Evolutionary conservation across 1,140 invertebrate species (phyloP).

Genomic region (Orussus abietinus): DNA sequence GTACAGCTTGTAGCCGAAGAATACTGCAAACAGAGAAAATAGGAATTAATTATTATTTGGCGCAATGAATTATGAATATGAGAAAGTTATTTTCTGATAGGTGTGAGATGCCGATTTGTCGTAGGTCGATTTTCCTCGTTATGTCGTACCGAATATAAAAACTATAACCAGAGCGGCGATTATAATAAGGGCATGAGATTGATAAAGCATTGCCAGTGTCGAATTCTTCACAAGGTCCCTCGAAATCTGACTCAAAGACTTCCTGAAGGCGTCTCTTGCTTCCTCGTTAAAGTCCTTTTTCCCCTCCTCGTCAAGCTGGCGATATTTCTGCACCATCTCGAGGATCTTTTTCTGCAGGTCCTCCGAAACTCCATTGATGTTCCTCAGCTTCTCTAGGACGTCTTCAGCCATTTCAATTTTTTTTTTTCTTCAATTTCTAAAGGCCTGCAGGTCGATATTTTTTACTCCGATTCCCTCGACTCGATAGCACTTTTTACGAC

Average conservation of each 20-base stretch:
- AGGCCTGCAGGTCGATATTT: too few species aligned
- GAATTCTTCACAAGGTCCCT: too few species aligned
- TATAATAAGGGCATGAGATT: not conserved
- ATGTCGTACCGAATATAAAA: conserved; percentile 17
- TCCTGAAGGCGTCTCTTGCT: conserved; percentile 29
- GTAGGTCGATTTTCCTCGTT: too few species aligned
- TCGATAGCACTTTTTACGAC: too few species aligned
- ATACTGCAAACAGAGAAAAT: conserved; percentile 62
- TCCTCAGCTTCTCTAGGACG: conserved; percentile 10
- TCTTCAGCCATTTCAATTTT: too few species aligned
- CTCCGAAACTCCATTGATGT: conserved; percentile 6
- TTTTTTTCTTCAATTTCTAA: too few species aligned
- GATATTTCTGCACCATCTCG: conserved; percentile 38
- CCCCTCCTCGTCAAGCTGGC: conserved; percentile 38
- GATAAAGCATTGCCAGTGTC: not conserved
- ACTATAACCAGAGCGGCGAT: conserved; percentile 12
- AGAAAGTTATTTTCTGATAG: not conserved
- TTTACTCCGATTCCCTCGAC: too few species aligned
- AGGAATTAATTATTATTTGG: conserved; percentile 7
- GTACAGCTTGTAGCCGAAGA: conserved; percentile 80
- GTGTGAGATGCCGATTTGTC: too few species aligned
- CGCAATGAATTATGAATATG: too few species aligned
- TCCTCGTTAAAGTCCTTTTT: conserved; percentile 38
- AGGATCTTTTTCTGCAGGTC: conserved; percentile 38
- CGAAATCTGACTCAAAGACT: conserved; percentile 7